Conservation (phyloP, 1,140 invertebrate species). For the Drosophila punjabiensis region DNA sequence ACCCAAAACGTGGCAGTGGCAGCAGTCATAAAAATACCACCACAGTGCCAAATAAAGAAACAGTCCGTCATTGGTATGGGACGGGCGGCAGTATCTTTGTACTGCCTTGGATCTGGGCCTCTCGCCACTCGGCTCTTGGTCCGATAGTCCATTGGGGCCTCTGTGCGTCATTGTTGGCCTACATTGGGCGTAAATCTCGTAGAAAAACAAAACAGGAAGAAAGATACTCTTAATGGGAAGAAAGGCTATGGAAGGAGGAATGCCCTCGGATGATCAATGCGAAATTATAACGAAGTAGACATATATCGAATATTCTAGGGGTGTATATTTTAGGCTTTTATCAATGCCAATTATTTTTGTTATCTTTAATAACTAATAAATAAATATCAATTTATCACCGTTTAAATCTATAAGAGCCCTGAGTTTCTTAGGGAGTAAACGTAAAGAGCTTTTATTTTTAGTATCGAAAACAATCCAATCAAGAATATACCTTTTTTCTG, state of each 20-base stretch:
- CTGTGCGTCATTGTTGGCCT: constrained; percentile 80
- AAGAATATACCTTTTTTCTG: background rate
- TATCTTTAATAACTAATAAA: no score
- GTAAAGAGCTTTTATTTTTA: no score
- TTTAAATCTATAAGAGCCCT: no score
- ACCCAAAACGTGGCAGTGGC: constrained; percentile 44
- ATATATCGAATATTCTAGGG: no score
- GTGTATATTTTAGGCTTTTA: no score
- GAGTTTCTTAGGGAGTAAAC: no score
- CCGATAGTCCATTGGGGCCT: constrained; percentile 58
- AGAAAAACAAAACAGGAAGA: constrained; percentile 55
- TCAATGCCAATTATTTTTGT: no score
- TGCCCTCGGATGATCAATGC: background rate
- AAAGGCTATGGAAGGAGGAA: constrained; percentile 5
- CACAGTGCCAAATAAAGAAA: constrained; percentile 53
- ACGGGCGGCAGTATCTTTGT: background rate
- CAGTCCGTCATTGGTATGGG: constrained; percentile 38
- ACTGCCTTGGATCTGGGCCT: constrained; percentile 8
- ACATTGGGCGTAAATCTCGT: constrained; percentile 57
- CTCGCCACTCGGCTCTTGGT: constrained; percentile 5
- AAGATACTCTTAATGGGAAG: background rate
- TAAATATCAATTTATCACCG: no score
- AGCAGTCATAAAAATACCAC: constrained; percentile 39
- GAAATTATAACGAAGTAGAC: background rate
- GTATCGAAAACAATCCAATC: no score